These are phyloP conservation scores for Poecilia latipinna DNA, from an alignment of 2,113 vertebrate genomes.

Conservation along the genomic window DNA sequence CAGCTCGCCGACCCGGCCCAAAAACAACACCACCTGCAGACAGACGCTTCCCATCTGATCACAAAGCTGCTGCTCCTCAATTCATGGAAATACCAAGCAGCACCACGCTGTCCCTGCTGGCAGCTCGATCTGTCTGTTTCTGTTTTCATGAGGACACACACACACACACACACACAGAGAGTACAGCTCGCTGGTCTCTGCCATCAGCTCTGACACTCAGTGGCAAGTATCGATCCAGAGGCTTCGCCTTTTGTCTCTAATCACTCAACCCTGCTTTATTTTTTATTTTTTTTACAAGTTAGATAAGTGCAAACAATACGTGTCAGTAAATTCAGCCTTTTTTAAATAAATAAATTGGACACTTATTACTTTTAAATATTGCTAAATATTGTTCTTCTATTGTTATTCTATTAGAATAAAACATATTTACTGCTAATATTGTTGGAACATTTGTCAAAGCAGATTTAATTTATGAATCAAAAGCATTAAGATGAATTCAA, in stretches of 20 bases:
- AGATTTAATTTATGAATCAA: neutral
- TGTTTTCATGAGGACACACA: slow-evolving; percentile 10
- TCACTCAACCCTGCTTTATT: neutral
- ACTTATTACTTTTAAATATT: neutral
- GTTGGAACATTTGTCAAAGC: neutral
- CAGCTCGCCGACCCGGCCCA: neutral
- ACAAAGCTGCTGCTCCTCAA: neutral
- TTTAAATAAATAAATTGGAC: neutral
- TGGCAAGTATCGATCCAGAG: slow-evolving; percentile 35
- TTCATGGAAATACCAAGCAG: slow-evolving; percentile 28
- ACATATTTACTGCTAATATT: neutral
- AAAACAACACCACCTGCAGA: slow-evolving; percentile 8
- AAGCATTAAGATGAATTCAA: neutral
- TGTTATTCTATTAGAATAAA: neutral
- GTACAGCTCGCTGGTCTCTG: slow-evolving; percentile 17
- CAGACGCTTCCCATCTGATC: slow-evolving; percentile 17
- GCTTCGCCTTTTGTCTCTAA: slow-evolving; percentile 6
- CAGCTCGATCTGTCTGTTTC: neutral
- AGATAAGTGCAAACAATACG: neutral
- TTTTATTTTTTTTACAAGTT: neutral
- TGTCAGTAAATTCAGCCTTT: neutral
- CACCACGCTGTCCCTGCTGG: slow-evolving; percentile 1
- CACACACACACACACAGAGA: neutral
- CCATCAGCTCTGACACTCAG: slow-evolving; percentile 25
- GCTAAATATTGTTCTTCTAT: neutral